A percentile compares a stretch with the other conserved stretches of the same genome.
Evolutionary conservation across 2,888 invertebrate species (phyloP).

Genomic region (Fragum sueziense): DNA sequence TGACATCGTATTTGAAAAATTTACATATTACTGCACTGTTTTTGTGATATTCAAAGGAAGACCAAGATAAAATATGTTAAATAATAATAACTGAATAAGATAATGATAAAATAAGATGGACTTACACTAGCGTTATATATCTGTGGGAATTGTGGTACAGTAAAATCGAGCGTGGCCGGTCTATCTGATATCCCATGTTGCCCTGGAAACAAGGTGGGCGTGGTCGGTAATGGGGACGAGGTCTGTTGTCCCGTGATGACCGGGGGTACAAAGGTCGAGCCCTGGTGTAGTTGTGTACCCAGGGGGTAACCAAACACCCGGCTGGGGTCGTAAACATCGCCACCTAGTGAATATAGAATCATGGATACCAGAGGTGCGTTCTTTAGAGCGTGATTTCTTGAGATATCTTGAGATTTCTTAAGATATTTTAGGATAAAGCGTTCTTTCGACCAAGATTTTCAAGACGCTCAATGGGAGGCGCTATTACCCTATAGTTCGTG

Average conservation of each 20-base stretch:
- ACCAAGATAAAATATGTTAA: too few relatives aligned
- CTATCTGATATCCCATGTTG: constrained; percentile 26
- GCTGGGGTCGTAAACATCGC: constrained; percentile 48
- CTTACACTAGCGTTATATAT: constrained; percentile 30
- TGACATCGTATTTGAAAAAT: too few relatives aligned
- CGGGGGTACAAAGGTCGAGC: constrained; percentile 27
- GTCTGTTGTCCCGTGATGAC: constrained; percentile 33
- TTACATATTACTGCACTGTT: too few relatives aligned
- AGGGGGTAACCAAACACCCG: constrained; percentile 47
- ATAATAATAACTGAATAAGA: too few relatives aligned
- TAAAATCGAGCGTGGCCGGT: constrained; percentile 31
- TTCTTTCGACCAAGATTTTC: too few relatives aligned
- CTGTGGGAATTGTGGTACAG: constrained; percentile 38
- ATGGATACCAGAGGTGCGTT: too few relatives aligned
- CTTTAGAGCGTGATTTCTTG: too few relatives aligned
- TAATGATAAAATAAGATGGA: neutral
- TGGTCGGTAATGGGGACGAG: constrained; percentile 27
- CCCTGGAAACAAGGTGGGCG: constrained; percentile 38
- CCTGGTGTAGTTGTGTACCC: constrained; percentile 36
- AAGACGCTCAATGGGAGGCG: too few relatives aligned
- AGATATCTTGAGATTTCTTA: too few relatives aligned
- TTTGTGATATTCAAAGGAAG: too few relatives aligned
- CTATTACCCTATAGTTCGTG: too few relatives aligned
- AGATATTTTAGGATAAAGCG: too few relatives aligned
- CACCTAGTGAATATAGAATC: neutral